phyloP scores from a whole-genome alignment of 2,113 vertebrate genomes.

The Epinephelus cyanopodus region DNA sequence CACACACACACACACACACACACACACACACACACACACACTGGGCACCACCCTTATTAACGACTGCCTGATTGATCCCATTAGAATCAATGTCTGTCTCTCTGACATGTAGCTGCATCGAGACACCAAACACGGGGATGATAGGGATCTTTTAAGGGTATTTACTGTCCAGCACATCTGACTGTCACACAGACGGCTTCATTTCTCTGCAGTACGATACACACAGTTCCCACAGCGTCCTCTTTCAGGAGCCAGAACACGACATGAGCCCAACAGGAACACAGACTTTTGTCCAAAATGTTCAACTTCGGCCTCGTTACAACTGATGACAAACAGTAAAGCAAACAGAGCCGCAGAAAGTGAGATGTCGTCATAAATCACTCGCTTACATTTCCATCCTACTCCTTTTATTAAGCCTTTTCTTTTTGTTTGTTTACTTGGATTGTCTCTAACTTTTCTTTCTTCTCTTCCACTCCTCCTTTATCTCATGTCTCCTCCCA shows the following conservation, averaged over 20 bases:
- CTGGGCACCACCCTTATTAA: slow-evolving; percentile 16
- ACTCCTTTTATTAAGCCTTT: neutral
- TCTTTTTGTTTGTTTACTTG: neutral
- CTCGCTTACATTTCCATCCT: neutral
- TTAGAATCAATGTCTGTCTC: slow-evolving; percentile 49
- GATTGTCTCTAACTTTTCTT: neutral
- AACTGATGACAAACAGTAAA: neutral
- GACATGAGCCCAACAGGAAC: neutral
- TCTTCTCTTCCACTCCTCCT: neutral
- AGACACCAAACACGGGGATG: slow-evolving; percentile 50
- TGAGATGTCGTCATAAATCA: neutral
- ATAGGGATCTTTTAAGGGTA: slow-evolving; percentile 32
- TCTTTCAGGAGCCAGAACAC: slow-evolving; percentile 2
- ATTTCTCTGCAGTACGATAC: neutral
- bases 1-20: slow-evolving; percentile 23
- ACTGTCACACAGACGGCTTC: slow-evolving; percentile 8
- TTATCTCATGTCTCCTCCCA: neutral
- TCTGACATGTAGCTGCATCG: slow-evolving; percentile 28
- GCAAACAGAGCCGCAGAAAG: neutral
- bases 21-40: slow-evolving; percentile 14
- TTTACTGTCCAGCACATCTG: slow-evolving; percentile 32
- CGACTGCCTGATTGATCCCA: slow-evolving; percentile 39
- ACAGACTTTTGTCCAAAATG: neutral
- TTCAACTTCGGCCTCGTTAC: neutral
- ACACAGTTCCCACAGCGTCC: neutral